A percentile compares a stretch with the other conserved stretches of the same genome.
Conservation (phyloP, 92 coral and sea anemone species). For the Actinostola sp. region DNA sequence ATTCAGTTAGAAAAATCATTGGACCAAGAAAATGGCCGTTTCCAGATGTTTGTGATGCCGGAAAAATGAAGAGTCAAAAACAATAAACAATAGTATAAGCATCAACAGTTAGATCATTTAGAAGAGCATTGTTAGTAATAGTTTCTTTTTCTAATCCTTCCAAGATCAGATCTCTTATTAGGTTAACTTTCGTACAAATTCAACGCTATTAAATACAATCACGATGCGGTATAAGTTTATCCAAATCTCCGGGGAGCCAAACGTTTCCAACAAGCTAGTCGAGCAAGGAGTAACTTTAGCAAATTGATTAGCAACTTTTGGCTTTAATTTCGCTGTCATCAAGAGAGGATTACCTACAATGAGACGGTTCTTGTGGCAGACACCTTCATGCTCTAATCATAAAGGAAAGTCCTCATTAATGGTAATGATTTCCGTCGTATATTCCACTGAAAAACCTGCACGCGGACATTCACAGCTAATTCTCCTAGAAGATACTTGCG, state of each 20-base stretch:
- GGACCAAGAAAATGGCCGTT: too few relatives aligned
- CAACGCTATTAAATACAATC: background rate
- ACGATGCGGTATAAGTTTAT: background rate
- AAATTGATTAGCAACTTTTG: constrained; percentile 1
- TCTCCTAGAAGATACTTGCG: too few relatives aligned
- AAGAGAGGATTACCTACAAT: background rate
- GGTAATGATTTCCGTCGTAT: background rate
- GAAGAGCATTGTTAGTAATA: background rate
- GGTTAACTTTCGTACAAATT: constrained; percentile 5
- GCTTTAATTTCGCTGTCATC: background rate
- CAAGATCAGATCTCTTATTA: constrained; percentile 8
- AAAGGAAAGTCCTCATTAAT: background rate
- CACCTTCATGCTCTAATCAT: background rate
- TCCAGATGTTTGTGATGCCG: too few relatives aligned
- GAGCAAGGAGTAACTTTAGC: constrained; percentile 3
- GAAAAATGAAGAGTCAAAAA: background rate
- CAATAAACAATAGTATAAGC: background rate
- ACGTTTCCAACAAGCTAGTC: too few relatives aligned
- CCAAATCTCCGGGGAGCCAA: background rate
- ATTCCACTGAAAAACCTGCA: too few relatives aligned
- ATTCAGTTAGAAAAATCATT: too few relatives aligned
- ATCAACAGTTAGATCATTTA: background rate
- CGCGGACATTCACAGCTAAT: too few relatives aligned
- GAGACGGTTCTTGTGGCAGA: background rate
- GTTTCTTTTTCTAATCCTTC: constrained; percentile 1